phyloP scores from a whole-genome alignment of 2,888 invertebrate genomes.

The Brachypterus glaber region DNA sequence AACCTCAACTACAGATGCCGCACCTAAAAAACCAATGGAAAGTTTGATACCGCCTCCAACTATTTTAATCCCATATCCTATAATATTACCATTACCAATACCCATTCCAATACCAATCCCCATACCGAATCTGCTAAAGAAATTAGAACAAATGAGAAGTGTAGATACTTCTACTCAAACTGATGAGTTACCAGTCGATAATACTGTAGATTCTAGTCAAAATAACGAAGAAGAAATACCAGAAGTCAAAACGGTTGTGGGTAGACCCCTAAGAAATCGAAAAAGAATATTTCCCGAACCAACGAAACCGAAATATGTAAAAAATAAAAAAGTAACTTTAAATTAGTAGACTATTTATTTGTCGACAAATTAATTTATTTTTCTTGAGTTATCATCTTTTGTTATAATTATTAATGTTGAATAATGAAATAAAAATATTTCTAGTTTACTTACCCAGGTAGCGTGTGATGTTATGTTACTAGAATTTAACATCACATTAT shows the following conservation, averaged over 20 bases:
- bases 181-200: slow-evolving; percentile 14
- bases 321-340: slow-evolving; percentile 26
- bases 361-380: too few relatives aligned
- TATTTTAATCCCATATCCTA: slow-evolving; percentile 76
- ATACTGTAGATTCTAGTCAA: slow-evolving; percentile 12
- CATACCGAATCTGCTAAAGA: slow-evolving; percentile 37
- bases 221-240: slow-evolving; percentile 7
- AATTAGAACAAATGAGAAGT: slow-evolving; percentile 23
- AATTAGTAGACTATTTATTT: too few relatives aligned
- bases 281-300: slow-evolving; percentile 25
- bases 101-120: slow-evolving; percentile 62
- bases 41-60: slow-evolving; percentile 62
- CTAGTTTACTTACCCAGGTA: too few relatives aligned
- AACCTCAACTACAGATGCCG: slow-evolving; percentile 41
- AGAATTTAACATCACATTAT: too few relatives aligned
- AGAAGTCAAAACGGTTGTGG: not conserved
- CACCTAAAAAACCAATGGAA: slow-evolving; percentile 34
- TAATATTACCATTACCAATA: slow-evolving; percentile 75
- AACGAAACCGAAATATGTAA: slow-evolving; percentile 22
- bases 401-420: too few relatives aligned
- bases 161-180: slow-evolving; percentile 25
- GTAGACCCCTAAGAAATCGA: slow-evolving; percentile 28
- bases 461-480: too few relatives aligned
- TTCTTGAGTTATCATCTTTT: too few relatives aligned
- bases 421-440: too few relatives aligned